phyloP scores from a whole-genome alignment of 2,797 vertebrate species.

The Acestrorhynchus altus region DNA sequence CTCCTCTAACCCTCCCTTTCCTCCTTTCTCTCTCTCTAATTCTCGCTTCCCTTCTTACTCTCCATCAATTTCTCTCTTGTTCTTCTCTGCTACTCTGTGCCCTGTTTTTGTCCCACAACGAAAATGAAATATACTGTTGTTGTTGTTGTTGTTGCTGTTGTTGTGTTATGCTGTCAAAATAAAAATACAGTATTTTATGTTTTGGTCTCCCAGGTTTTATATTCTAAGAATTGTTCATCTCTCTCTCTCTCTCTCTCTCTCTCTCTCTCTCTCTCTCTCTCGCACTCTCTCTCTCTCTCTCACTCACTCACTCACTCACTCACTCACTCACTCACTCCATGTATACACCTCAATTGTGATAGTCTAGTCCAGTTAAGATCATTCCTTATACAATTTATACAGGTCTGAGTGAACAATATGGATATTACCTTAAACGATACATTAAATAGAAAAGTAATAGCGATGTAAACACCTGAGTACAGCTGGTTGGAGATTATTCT shows the following conservation, averaged over 20 bases:
- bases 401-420: too few relatives aligned
- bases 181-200: neutral
- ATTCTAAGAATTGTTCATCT: neutral
- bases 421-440: too few relatives aligned
- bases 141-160: too few relatives aligned
- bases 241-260: slow-evolving; percentile 23
- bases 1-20: slow-evolving; percentile 29
- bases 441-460: too few relatives aligned
- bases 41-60: too few relatives aligned
- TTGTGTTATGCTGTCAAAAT: neutral
- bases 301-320: slow-evolving; percentile 10
- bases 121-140: neutral
- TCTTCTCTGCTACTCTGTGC: neutral
- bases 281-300: neutral
- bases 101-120: neutral
- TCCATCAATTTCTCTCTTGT: slow-evolving; percentile 14
- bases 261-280: neutral
- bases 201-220: neutral
- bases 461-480: too few relatives aligned
- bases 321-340: too few relatives aligned
- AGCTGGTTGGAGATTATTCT: too few relatives aligned
- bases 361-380: too few relatives aligned
- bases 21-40: slow-evolving; percentile 10
- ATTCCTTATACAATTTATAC: too few relatives aligned
- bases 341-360: neutral